Evolutionary conservation across 1,140 invertebrate species (phyloP).

Genomic region (Oryzaephilus surinamensis): DNA sequence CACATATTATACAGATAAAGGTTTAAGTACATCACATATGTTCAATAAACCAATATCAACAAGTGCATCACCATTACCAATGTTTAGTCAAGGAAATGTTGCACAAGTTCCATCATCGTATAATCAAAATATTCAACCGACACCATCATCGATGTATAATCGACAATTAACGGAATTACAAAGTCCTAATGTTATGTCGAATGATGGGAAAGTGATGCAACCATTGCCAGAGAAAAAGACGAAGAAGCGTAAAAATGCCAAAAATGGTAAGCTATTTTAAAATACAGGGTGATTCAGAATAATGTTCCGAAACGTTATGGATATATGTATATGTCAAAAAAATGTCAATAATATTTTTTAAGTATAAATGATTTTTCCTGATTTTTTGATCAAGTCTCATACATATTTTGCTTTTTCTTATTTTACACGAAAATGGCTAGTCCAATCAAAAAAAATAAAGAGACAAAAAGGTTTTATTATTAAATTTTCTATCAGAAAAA

Average conservation of each 20-base stretch:
- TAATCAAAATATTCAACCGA: conserved; percentile 15
- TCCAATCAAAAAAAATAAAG: too few species aligned
- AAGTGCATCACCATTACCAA: conserved; percentile 28
- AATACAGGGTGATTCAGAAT: too few species aligned
- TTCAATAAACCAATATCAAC: conserved; percentile 40
- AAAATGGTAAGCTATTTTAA: conserved; percentile 17
- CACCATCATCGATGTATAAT: conserved; percentile 20
- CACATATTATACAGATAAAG: conserved; percentile 39
- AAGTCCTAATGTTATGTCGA: conserved; percentile 3
- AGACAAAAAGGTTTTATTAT: too few species aligned
- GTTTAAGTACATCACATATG: conserved; percentile 40
- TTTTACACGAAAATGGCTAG: too few species aligned
- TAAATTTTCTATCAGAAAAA: too few species aligned
- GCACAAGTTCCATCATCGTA: conserved; percentile 21
- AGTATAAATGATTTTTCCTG: too few species aligned
- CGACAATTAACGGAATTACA: conserved; percentile 18
- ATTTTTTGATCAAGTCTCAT: too few species aligned
- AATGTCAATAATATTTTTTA: too few species aligned
- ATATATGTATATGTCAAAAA: too few species aligned
- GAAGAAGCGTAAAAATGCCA: conserved; percentile 16
- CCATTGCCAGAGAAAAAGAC: conserved; percentile 17
- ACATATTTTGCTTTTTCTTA: too few species aligned
- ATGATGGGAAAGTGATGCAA: conserved; percentile 7
- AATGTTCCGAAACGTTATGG: too few species aligned
- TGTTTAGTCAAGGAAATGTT: conserved; percentile 27